Evolutionary conservation across 2,888 invertebrate species (phyloP).

Genomic region (Allacma fusca): DNA sequence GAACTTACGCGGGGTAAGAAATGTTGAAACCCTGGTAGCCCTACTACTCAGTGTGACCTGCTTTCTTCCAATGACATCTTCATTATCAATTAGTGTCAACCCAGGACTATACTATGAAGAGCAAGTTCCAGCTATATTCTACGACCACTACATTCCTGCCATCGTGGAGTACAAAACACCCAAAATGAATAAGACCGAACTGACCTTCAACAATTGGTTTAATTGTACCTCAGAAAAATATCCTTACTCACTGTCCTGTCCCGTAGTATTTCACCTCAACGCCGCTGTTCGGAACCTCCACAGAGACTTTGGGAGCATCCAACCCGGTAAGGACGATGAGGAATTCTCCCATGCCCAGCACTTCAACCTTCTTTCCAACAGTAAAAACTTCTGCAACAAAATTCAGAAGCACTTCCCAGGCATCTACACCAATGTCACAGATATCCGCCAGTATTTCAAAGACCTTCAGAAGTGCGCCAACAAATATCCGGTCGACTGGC

Average conservation of each 20-base stretch:
- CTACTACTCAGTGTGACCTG: no score
- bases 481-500: neutral
- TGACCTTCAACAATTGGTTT: slow-evolving; percentile 58
- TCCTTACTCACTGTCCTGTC: slow-evolving; percentile 57
- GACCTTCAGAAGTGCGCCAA: slow-evolving; percentile 38
- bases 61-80: no score
- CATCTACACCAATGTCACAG: slow-evolving; percentile 35
- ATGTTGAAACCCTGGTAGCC: no score
- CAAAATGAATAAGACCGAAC: slow-evolving; percentile 51
- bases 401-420: slow-evolving; percentile 55
- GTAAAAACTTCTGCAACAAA: slow-evolving; percentile 51
- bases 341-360: slow-evolving; percentile 4
- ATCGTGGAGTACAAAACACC: slow-evolving; percentile 50
- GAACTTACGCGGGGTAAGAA: no score
- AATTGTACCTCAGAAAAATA: slow-evolving; percentile 48
- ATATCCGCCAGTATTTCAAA: slow-evolving; percentile 47
- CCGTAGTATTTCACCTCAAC: slow-evolving; percentile 57
- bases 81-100: no score
- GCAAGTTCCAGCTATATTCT: slow-evolving; percentile 49
- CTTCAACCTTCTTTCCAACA: slow-evolving; percentile 23
- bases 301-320: slow-evolving; percentile 55
- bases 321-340: slow-evolving; percentile 49
- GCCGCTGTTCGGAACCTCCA: slow-evolving; percentile 56
- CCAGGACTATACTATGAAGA: slow-evolving; percentile 40
- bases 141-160: slow-evolving; percentile 51